These are phyloP conservation scores for Tiphia femorata DNA, from an alignment of 2,888 invertebrate genomes.

Conservation along the genomic window DNA sequence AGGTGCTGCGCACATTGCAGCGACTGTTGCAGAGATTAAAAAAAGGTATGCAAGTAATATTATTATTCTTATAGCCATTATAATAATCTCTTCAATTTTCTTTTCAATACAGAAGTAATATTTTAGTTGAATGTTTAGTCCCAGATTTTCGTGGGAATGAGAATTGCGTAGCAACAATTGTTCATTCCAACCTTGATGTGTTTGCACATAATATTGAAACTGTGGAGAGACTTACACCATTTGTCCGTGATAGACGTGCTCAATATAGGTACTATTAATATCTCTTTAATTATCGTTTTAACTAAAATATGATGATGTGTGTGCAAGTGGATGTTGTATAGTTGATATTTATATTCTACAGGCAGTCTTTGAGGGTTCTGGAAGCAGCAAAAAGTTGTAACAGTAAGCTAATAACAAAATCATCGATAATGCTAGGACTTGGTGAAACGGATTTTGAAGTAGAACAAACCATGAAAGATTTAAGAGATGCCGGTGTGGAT, in stretches of 20 bases:
- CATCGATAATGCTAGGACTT: conserved; percentile 97
- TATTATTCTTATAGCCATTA: neutral
- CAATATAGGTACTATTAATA: conserved; percentile 78
- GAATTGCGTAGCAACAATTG: conserved; percentile 81
- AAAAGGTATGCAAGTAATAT: conserved; percentile 48
- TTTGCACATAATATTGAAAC: conserved; percentile 99
- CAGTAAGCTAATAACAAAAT: conserved; percentile 91
- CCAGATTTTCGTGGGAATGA: conserved; percentile 94
- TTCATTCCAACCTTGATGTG: conserved; percentile 90
- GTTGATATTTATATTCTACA: conserved; percentile 47
- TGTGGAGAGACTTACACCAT: conserved; percentile 89
- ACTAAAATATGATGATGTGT: too few relatives aligned
- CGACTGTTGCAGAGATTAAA: conserved; percentile 74
- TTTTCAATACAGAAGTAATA: conserved; percentile 76
- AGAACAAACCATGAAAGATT: conserved; percentile 87
- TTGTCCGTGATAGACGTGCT: conserved; percentile 94
- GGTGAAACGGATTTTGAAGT: conserved; percentile 92
- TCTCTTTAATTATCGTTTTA: conserved; percentile 7
- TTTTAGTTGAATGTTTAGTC: conserved; percentile 95
- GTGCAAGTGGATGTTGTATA: too few relatives aligned
- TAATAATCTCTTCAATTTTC: conserved; percentile 1
- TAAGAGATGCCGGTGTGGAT: conserved; percentile 87
- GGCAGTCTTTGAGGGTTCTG: conserved; percentile 89
- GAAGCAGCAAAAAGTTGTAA: conserved; percentile 85
- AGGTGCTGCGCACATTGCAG: conserved; percentile 93